Conservation (phyloP, 2,797 vertebrate species). For the Hemitrygon akajei region DNA sequence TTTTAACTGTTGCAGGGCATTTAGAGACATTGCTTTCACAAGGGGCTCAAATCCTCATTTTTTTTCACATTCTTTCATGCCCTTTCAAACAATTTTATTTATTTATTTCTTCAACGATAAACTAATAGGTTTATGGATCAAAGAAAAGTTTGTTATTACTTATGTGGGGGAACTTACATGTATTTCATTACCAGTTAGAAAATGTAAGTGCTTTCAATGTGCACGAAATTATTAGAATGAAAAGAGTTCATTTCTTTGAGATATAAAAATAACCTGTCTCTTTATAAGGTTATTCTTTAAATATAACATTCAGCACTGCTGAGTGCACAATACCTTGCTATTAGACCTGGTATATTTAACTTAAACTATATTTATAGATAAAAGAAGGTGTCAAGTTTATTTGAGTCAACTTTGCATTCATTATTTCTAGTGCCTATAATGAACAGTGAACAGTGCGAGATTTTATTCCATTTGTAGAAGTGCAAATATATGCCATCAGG, state of each 20-base stretch:
- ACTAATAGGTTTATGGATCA: background rate
- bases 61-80: no score
- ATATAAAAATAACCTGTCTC: background rate
- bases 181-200: background rate
- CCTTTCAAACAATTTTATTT: background rate
- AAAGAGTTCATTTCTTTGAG: background rate
- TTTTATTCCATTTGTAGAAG: slow-evolving; percentile 42
- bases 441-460: slow-evolving; percentile 41
- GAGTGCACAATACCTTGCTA: background rate
- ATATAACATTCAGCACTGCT: background rate
- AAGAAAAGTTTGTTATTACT: background rate
- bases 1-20: background rate
- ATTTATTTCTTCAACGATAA: background rate
- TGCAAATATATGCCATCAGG: slow-evolving; percentile 42
- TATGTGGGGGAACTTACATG: background rate
- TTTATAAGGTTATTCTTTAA: background rate
- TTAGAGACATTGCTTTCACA: background rate
- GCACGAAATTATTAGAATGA: background rate
- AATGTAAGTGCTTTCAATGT: background rate
- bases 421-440: slow-evolving; percentile 25
- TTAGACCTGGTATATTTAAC: slow-evolving; percentile 25
- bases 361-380: slow-evolving; percentile 25
- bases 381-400: slow-evolving; percentile 25
- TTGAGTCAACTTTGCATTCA: slow-evolving; percentile 43
- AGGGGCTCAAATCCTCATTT: background rate